phyloP scores from a whole-genome alignment of 2,113 vertebrate genomes.

The Talpa occidentalis region DNA sequence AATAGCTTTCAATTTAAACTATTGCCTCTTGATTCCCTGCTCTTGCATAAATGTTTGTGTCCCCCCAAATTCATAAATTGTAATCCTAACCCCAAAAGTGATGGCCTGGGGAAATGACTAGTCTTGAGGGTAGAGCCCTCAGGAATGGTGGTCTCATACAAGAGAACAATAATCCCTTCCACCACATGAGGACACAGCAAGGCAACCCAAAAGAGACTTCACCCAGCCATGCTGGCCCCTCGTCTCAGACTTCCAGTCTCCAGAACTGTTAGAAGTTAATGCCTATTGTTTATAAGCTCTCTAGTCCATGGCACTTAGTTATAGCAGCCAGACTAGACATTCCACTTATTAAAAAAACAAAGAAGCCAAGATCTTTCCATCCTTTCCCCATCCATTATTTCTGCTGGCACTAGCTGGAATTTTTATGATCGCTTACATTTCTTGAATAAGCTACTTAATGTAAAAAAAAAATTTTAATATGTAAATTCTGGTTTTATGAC shows the following conservation, averaged over 20 bases:
- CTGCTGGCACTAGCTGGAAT: background rate
- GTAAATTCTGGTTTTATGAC: background rate
- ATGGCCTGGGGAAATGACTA: background rate
- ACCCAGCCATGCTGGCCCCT: background rate
- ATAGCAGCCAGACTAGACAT: background rate
- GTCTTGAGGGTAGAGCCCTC: background rate
- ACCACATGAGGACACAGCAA: background rate
- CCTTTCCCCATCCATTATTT: background rate
- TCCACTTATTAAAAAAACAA: background rate
- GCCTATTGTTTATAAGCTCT: background rate
- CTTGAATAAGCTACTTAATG: background rate
- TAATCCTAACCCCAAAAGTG: background rate
- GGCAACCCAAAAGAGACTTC: background rate
- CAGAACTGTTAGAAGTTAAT: background rate
- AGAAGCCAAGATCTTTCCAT: background rate
- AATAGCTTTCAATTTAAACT: background rate
- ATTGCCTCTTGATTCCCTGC: background rate
- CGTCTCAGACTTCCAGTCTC: background rate
- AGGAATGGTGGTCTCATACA: background rate
- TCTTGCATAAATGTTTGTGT: background rate
- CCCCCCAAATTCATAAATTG: background rate
- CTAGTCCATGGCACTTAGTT: background rate
- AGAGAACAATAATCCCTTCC: background rate
- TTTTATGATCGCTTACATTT: background rate
- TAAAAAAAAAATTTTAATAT: slow-evolving; percentile 35